phyloP scores from a whole-genome alignment of 1,140 invertebrate species.

The Protaetia brevitarsis region DNA sequence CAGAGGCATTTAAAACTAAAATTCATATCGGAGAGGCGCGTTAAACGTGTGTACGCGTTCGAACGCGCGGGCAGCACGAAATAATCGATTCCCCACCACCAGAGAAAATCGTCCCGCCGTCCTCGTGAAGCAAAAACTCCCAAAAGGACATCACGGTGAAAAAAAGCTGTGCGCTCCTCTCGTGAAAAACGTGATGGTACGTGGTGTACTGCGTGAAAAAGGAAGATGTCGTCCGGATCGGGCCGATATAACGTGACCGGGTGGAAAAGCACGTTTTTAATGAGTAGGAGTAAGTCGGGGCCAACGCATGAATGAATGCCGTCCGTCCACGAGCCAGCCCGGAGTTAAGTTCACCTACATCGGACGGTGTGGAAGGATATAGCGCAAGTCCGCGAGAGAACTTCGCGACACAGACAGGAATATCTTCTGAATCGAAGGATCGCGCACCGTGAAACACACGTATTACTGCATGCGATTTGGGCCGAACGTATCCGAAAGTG shows the following conservation, averaged over 20 bases:
- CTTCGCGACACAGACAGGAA: slow-evolving; percentile 23
- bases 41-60: not conserved
- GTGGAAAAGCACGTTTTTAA: slow-evolving; percentile 16
- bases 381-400: slow-evolving; percentile 23
- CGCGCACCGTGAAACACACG: slow-evolving; percentile 19
- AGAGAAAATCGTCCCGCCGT: not conserved
- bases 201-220: not conserved
- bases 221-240: not conserved
- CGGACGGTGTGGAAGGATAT: not conserved
- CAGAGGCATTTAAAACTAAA: not conserved
- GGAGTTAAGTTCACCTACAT: slow-evolving; percentile 28
- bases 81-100: slow-evolving; percentile 7
- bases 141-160: not conserved
- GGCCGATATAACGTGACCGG: not conserved
- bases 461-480: slow-evolving; percentile 21
- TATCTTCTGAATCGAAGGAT: slow-evolving; percentile 21
- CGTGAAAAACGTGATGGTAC: too few relatives aligned
- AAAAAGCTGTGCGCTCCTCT: not conserved
- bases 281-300: slow-evolving; percentile 15
- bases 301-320: slow-evolving; percentile 19
- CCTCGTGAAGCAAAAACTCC: not conserved
- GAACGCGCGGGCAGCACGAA: not conserved
- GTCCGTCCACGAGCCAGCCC: slow-evolving; percentile 21
- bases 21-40: not conserved
- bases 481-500: slow-evolving; percentile 30